phyloP scores from a whole-genome alignment of 1,140 invertebrate genomes.

The Cylas formicarius region DNA sequence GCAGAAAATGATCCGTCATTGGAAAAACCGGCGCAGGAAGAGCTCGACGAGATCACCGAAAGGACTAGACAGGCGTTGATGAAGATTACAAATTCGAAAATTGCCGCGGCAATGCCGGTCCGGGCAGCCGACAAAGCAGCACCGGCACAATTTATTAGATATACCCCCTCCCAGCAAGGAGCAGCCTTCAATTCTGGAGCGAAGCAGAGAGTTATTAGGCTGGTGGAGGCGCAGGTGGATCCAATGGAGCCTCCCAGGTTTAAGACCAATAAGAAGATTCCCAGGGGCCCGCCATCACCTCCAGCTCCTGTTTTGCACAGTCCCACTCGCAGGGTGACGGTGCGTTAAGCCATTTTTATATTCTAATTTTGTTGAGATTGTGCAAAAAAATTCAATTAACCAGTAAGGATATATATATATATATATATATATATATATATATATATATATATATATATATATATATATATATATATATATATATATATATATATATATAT shows the following conservation, averaged over 20 bases:
- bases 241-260: slow-evolving; percentile 98
- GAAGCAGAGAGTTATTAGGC: slow-evolving; percentile 94
- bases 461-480: no score
- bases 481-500: no score
- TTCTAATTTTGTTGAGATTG: no score
- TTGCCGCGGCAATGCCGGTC: slow-evolving; percentile 90
- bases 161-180: slow-evolving; percentile 96
- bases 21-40: slow-evolving; percentile 78
- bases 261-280: slow-evolving; percentile 94
- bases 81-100: slow-evolving; percentile 82
- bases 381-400: no score
- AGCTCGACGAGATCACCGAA: slow-evolving; percentile 80
- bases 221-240: slow-evolving; percentile 93
- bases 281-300: slow-evolving; percentile 94
- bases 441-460: no score
- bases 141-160: slow-evolving; percentile 93
- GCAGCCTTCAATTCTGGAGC: slow-evolving; percentile 93
- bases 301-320: slow-evolving; percentile 95
- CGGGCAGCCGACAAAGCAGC: slow-evolving; percentile 78
- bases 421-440: no score
- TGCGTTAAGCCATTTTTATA: no score
- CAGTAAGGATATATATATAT: no score
- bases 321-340: slow-evolving; percentile 93
- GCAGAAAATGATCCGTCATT: slow-evolving; percentile 85
- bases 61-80: slow-evolving; percentile 75